phyloP scores from a whole-genome alignment of 2,113 vertebrate species.

The Numenius arquata region DNA sequence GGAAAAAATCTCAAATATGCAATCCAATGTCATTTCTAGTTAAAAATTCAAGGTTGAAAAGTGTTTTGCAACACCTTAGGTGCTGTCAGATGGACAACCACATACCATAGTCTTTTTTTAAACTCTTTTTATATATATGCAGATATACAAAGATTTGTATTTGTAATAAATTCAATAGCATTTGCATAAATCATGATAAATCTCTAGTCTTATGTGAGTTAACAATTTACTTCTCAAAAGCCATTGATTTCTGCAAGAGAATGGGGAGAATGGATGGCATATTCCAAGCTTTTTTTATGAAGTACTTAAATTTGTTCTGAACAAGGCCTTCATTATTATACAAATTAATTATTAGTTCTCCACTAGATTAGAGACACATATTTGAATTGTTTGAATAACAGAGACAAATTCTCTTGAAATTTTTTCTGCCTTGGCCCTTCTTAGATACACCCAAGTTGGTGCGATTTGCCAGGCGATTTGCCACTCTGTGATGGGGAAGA shows the following conservation, averaged over 20 bases:
- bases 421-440: background rate
- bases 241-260: background rate
- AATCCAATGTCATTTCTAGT: background rate
- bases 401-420: background rate
- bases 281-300: background rate
- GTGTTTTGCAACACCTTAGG: background rate
- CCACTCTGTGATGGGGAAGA: background rate
- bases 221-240: background rate
- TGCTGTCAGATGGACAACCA: background rate
- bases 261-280: background rate
- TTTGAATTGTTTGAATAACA: background rate
- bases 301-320: background rate
- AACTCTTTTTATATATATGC: background rate
- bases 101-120: rapidly evolving
- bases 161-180: background rate
- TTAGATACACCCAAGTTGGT: background rate
- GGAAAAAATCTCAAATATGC: background rate
- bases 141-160: background rate
- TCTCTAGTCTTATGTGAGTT: background rate
- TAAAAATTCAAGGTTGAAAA: background rate
- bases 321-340: background rate
- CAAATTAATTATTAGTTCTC: background rate
- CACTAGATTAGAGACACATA: background rate
- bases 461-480: background rate
- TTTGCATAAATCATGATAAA: background rate